phyloP scores from a whole-genome alignment of 2,113 vertebrate species.

The Barbus barbus region DNA sequence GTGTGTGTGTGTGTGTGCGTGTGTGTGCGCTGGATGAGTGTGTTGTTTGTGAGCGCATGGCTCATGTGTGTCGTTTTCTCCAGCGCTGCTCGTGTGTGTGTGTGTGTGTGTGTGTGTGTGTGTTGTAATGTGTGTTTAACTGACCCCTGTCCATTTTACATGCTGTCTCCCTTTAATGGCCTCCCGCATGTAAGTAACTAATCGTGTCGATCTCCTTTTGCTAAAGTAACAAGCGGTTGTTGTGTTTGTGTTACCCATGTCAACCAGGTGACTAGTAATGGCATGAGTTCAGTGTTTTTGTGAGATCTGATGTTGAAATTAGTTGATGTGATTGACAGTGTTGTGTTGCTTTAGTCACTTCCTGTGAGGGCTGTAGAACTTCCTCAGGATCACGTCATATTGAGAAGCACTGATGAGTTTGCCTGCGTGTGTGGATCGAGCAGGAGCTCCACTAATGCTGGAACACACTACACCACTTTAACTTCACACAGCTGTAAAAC shows the following conservation, averaged over 20 bases:
- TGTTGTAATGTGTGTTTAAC: conserved; percentile 50
- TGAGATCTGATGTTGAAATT: background rate
- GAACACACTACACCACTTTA: background rate
- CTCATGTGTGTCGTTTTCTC: too few species aligned
- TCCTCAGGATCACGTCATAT: background rate
- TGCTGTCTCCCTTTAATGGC: conserved; percentile 95
- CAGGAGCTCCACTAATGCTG: too few species aligned
- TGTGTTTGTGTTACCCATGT: background rate
- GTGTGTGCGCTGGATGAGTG: too few species aligned
- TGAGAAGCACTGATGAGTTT: too few species aligned
- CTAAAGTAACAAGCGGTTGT: conserved; percentile 59
- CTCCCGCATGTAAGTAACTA: conserved; percentile 97
- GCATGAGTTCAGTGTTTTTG: background rate
- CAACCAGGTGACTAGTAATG: background rate
- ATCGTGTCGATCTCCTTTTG: conserved; percentile 63
- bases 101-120: background rate
- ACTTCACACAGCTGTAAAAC: too few species aligned
- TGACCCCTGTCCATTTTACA: conserved; percentile 91
- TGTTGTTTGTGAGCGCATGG: too few species aligned
- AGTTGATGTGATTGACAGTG: background rate
- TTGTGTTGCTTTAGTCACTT: background rate
- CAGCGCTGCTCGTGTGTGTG: conserved; percentile 4
- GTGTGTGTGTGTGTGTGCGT: conserved; percentile 16
- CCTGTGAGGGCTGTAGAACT: background rate
- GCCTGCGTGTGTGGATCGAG: too few species aligned